Evolutionary conservation across 2,888 invertebrate species (phyloP).

Genomic region (Mycalesis mineus): DNA sequence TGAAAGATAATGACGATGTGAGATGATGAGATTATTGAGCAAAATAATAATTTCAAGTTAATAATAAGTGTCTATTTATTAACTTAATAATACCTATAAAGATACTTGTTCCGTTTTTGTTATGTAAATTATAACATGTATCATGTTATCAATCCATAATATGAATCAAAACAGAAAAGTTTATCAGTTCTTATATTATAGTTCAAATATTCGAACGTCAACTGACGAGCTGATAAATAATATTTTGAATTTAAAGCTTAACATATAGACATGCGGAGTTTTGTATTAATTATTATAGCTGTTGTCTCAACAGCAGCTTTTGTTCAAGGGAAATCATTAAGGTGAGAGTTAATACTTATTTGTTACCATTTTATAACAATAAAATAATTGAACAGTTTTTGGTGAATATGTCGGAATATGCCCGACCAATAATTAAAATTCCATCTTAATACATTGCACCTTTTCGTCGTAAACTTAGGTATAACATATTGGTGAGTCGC

Average conservation of each 20-base stretch:
- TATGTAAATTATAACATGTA: background rate
- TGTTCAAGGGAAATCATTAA: conserved; percentile 12
- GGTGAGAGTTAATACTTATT: conserved; percentile 5
- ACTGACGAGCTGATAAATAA: background rate
- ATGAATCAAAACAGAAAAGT: conserved; percentile 8
- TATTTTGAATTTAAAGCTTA: background rate
- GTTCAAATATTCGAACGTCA: conserved; percentile 13
- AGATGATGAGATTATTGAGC: no score
- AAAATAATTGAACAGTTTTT: no score
- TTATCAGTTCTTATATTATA: conserved; percentile 18
- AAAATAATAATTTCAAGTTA: no score
- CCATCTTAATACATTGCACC: no score
- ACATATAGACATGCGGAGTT: conserved; percentile 15
- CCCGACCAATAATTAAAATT: no score
- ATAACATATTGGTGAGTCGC: no score
- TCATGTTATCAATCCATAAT: conserved; percentile 14
- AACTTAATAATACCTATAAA: background rate
- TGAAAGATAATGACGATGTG: no score
- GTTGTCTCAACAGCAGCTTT: conserved; percentile 11
- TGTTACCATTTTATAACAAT: no score
- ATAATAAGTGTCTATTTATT: no score
- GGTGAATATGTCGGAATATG: no score
- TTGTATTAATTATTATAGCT: conserved; percentile 10
- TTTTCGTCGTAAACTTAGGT: no score
- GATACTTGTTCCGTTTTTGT: background rate